Conservation (phyloP, 2,888 invertebrate genomes). For the Pinctada fucata region DNA sequence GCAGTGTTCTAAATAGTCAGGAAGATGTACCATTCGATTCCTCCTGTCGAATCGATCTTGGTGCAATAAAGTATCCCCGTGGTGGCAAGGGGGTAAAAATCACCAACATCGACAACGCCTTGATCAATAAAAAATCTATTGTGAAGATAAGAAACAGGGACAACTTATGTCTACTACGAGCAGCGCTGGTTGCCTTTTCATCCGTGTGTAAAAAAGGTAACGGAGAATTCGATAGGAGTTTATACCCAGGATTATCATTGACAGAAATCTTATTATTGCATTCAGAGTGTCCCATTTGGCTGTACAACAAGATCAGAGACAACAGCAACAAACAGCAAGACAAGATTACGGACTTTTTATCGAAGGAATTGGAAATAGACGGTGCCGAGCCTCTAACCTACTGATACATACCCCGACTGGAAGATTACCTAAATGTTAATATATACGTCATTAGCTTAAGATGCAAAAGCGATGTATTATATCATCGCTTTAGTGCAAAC, state of each 20-base stretch:
- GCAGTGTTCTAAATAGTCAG: constrained; percentile 9
- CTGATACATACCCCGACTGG: background rate
- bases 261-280: constrained; percentile 3
- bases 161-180: constrained; percentile 1
- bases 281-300: constrained; percentile 2
- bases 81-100: constrained; percentile 5
- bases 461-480: too few relatives aligned
- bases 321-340: background rate
- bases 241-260: background rate
- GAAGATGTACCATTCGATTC: constrained; percentile 12
- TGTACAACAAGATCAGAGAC: background rate
- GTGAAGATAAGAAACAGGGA: constrained; percentile 1
- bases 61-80: constrained; percentile 13
- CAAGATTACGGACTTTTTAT: background rate
- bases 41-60: constrained; percentile 7
- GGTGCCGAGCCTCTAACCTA: background rate
- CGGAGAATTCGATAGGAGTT: background rate
- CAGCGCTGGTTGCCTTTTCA: background rate
- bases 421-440: too few relatives aligned
- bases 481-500: too few relatives aligned
- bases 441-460: constrained; percentile 9
- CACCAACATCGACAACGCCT: background rate
- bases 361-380: background rate
- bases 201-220: background rate
- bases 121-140: background rate